A percentile compares a stretch with the other conserved stretches of the same genome.
Evolutionary conservation across 2,888 invertebrate genomes (phyloP).

Genomic region (Coremacera marginata): DNA sequence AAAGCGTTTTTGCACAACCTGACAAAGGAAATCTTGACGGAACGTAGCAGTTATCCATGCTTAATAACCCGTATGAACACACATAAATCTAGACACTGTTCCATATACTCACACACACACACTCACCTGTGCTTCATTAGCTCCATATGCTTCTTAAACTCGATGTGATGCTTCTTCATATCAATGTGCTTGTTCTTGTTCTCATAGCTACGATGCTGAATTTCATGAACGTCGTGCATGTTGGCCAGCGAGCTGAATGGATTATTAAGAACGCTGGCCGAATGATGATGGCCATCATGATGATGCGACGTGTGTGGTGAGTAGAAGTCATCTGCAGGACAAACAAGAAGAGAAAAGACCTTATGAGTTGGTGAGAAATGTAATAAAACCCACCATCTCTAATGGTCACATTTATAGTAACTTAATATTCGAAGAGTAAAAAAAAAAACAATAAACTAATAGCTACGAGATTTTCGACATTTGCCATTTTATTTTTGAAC

Average conservation of each 20-base stretch:
- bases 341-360: constrained; percentile 12
- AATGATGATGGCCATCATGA: constrained; percentile 59
- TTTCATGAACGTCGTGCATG: constrained; percentile 61
- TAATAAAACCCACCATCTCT: too few species aligned
- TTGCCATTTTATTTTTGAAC: too few species aligned
- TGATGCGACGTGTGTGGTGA: constrained; percentile 59
- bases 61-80: background rate
- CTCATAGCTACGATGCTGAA: constrained; percentile 62
- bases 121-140: constrained; percentile 67
- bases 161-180: constrained; percentile 65
- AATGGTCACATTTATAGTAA: too few species aligned
- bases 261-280: constrained; percentile 62
- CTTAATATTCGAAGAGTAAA: too few species aligned
- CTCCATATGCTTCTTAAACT: constrained; percentile 58
- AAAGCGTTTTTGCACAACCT: too few species aligned
- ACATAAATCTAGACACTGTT: background rate
- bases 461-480: too few species aligned
- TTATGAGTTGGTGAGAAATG: too few species aligned
- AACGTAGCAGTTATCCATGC: too few species aligned
- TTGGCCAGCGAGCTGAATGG: constrained; percentile 65
- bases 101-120: background rate
- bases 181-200: constrained; percentile 65
- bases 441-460: too few species aligned
- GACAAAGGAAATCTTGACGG: too few species aligned
- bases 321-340: constrained; percentile 60